Percentiles rank a stretch among this genome's conserved stretches.
Conservation (phyloP, 2,888 invertebrate genomes). For the Napeogenes sylphis region DNA sequence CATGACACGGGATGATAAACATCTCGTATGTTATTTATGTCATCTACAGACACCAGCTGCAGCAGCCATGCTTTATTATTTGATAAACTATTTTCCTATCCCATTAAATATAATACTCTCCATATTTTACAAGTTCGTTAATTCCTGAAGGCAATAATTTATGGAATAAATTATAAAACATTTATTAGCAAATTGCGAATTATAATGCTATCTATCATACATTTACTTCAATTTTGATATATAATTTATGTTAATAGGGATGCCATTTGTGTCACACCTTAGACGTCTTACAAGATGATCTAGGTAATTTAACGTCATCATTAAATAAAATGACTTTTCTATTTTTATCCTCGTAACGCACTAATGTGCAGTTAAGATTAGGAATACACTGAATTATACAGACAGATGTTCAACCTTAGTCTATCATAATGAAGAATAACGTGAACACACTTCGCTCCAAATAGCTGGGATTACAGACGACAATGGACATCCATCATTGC, state of each 20-base stretch:
- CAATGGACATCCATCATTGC: slow-evolving; percentile 18
- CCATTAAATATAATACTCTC: too few relatives aligned
- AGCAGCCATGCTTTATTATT: neutral
- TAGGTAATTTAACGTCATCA: neutral
- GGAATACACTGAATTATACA: slow-evolving; percentile 3
- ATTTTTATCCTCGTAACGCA: neutral
- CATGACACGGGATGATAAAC: slow-evolving; percentile 1
- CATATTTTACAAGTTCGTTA: too few relatives aligned
- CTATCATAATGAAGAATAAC: slow-evolving; percentile 7
- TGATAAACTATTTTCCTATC: too few relatives aligned
- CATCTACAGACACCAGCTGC: neutral
- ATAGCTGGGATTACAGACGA: slow-evolving; percentile 7
- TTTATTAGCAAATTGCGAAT: too few relatives aligned
- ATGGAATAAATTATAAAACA: too few relatives aligned
- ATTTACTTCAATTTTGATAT: too few relatives aligned
- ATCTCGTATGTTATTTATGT: neutral
- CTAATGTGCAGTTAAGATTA: slow-evolving; percentile 5
- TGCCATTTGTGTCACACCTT: too few relatives aligned
- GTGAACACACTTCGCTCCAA: slow-evolving; percentile 3
- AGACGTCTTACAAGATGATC: too few relatives aligned
- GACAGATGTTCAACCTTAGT: slow-evolving; percentile 16
- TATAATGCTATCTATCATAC: too few relatives aligned
- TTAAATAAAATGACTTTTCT: neutral
- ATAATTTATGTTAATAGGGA: too few relatives aligned
- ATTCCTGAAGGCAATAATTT: too few relatives aligned